phyloP scores from a whole-genome alignment of 2,888 invertebrate genomes.

The Chydorus sphaericus region DNA sequence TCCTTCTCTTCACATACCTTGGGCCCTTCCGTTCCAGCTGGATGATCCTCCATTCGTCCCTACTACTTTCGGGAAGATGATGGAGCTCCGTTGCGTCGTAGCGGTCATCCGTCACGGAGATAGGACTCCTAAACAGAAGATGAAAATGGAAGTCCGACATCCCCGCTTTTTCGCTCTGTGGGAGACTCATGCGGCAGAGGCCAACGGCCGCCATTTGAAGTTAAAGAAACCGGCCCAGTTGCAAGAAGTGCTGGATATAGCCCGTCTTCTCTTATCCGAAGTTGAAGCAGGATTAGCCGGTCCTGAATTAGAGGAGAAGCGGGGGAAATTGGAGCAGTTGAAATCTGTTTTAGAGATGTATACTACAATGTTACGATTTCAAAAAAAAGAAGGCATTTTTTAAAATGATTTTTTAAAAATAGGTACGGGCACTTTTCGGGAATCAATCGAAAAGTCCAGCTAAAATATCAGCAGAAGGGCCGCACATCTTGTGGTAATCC shows the following conservation, averaged over 20 bases:
- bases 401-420: conserved; percentile 17
- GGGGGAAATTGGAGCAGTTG: conserved; percentile 89
- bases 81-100: conserved; percentile 83
- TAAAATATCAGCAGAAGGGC: conserved; percentile 96
- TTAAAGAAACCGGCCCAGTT: conserved; percentile 92
- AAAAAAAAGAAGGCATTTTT: not conserved
- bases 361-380: conserved; percentile 26
- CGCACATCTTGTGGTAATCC: conserved; percentile 80
- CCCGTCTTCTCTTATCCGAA: conserved; percentile 74
- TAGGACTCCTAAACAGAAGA: conserved; percentile 98
- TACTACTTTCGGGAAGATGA: conserved; percentile 97
- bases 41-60: conserved; percentile 99
- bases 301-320: conserved; percentile 89
- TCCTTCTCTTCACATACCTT: conserved; percentile 89
- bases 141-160: conserved; percentile 98
- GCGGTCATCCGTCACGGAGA: conserved; percentile 97
- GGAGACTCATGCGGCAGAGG: conserved; percentile 63
- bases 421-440: conserved; percentile 99
- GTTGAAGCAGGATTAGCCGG: conserved; percentile 76
- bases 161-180: conserved; percentile 97
- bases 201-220: conserved; percentile 76
- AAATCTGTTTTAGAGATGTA: conserved; percentile 99
- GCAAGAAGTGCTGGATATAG: conserved; percentile 94
- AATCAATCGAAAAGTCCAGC: conserved; percentile 97
- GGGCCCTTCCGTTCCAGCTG: conserved; percentile 90